Percentiles rank a stretch among this genome's conserved stretches.
Conservation (phyloP, 2,113 vertebrate species). For the Acanthochromis polyacanthus region DNA sequence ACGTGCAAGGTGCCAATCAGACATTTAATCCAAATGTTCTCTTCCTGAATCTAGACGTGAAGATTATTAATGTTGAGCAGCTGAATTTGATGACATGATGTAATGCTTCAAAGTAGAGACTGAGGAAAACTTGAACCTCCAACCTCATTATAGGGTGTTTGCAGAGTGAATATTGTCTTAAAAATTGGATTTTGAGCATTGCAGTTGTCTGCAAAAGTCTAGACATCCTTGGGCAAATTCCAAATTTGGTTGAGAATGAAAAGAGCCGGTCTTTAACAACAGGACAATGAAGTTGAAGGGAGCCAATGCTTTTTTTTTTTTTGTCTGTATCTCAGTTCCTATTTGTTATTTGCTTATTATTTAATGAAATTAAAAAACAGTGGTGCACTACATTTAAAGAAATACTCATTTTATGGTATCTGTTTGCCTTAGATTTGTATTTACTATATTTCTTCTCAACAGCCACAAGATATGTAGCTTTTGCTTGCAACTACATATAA, state of each 20-base stretch:
- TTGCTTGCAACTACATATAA: not conserved
- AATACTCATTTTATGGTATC: not conserved
- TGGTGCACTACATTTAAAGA: not conserved
- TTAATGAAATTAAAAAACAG: not conserved
- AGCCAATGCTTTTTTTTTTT: not conserved
- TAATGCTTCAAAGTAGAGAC: conserved; percentile 54
- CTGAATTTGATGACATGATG: conserved; percentile 58
- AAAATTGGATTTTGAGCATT: conserved; percentile 1
- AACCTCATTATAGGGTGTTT: conserved; percentile 42
- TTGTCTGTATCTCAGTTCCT: not conserved
- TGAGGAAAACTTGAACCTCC: conserved; percentile 23
- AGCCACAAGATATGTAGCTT: not conserved
- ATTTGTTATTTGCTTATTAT: not conserved
- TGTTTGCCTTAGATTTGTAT: not conserved
- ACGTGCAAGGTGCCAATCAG: conserved; percentile 83
- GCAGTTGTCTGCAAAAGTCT: conserved; percentile 9
- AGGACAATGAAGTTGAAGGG: not conserved
- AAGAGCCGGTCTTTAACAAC: too few relatives aligned
- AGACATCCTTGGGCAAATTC: not conserved
- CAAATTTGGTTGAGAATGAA: too few relatives aligned
- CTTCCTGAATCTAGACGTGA: conserved; percentile 25
- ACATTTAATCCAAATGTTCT: conserved; percentile 25
- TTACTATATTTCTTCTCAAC: not conserved
- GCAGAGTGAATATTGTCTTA: conserved; percentile 18
- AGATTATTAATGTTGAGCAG: conserved; percentile 35